phyloP scores from a whole-genome alignment of 2,113 vertebrate genomes.

The Leptobrachium ailaonicum region DNA sequence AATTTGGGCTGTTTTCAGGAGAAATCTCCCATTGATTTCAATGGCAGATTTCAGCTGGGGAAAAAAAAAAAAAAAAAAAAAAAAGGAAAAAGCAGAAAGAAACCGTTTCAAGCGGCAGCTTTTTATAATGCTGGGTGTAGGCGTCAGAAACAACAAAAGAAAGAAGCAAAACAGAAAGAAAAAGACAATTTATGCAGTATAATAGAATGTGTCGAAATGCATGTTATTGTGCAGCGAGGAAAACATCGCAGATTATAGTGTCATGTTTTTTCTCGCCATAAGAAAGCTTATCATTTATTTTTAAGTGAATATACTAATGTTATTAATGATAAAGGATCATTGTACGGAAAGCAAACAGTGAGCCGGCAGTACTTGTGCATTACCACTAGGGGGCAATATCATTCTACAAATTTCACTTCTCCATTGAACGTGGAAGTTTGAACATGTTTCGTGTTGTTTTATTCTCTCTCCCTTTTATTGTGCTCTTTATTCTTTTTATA shows the following conservation, averaged over 20 bases:
- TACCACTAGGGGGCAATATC: constrained; percentile 40
- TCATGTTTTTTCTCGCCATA: background rate
- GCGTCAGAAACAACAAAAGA: background rate
- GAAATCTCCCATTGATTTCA: constrained; percentile 15
- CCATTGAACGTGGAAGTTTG: background rate
- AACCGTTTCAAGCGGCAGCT: background rate
- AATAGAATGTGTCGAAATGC: too few relatives aligned
- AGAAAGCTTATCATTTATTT: background rate
- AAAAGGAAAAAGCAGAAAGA: too few relatives aligned
- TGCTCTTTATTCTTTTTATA: constrained; percentile 17
- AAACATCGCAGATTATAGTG: too few relatives aligned
- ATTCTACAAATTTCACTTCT: constrained; percentile 14
- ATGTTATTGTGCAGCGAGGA: too few relatives aligned
- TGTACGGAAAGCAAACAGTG: background rate
- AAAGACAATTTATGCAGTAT: too few relatives aligned
- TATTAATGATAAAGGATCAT: background rate
- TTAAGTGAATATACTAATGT: background rate
- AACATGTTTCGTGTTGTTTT: constrained; percentile 22
- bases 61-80: too few relatives aligned
- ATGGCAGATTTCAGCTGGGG: background rate
- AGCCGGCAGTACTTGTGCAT: background rate
- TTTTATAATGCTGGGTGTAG: background rate
- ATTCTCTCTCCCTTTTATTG: background rate
- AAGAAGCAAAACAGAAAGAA: background rate
- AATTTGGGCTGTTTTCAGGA: constrained; percentile 11